phyloP scores from a whole-genome alignment of 2,888 invertebrate species.

The Ectemnius continuus region DNA sequence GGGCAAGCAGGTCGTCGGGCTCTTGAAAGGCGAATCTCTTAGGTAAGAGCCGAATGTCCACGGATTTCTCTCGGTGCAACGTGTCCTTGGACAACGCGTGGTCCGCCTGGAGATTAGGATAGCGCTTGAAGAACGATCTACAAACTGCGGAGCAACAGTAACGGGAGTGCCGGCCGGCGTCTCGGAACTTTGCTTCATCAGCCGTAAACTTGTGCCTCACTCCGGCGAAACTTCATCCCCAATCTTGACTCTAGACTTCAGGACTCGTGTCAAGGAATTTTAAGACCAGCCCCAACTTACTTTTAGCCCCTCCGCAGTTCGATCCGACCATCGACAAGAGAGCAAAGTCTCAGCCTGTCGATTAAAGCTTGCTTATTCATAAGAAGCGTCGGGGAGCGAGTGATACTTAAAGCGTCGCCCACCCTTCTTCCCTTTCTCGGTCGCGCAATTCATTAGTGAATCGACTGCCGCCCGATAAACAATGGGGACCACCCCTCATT shows the following conservation, averaged over 20 bases:
- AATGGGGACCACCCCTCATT: conserved; percentile 52
- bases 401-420: not conserved
- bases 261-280: not conserved
- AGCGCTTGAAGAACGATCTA: conserved; percentile 40
- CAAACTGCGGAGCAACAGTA: conserved; percentile 46
- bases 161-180: conserved; percentile 18
- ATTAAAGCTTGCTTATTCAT: conserved; percentile 15
- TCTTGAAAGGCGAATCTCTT: conserved; percentile 34
- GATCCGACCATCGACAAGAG: conserved; percentile 21
- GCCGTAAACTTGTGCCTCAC: conserved; percentile 19
- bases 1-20: conserved; percentile 19
- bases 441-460: conserved; percentile 52
- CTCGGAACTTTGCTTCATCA: conserved; percentile 33
- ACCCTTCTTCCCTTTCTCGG: conserved; percentile 22
- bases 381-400: not conserved
- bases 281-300: no score
- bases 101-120: conserved; percentile 45
- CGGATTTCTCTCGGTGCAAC: conserved; percentile 25
- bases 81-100: conserved; percentile 53
- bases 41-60: conserved; percentile 34
- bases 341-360: conserved; percentile 27
- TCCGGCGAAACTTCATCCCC: not conserved
- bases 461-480: conserved; percentile 50
- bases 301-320: not conserved
- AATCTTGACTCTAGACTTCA: not conserved